Evolutionary conservation across 1,140 invertebrate species (phyloP), one percentile per base, ranked within the genome.

Genomic region (Scaptomyza pallida): DNA sequence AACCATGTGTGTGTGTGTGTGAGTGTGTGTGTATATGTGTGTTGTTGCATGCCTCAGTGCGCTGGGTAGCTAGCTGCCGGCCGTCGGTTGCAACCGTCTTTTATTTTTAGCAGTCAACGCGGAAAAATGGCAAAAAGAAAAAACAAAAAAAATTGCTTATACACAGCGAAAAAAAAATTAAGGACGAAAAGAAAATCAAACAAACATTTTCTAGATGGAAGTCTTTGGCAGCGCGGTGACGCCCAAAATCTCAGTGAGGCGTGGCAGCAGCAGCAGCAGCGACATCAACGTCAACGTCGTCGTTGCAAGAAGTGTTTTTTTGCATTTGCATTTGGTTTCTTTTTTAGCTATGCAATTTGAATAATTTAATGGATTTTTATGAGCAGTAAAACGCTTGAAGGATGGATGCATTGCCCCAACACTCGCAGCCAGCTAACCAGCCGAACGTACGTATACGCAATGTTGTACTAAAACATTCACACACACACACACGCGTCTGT

Each of bases 281-380:
- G 48, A 2, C 44, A 19, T 48, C 30, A 15, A 12, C 43, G 30
- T n/a, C 13, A 45, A 5, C 41, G 61, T 47, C 15, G 30, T 30
- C 30, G 33, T 37, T 63, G 47, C 54, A 80, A 73, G 26, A 74
- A 60, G 73, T 45, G 63, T 73, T 78, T 82, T 85, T 30, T 30
- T 30, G 23, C 5, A 9, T 8, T 30, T 30, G 3, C 23, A n/a
- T 21, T 21, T 21, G 2, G 2, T 21, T 2, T 2, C 23, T 9
- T 2, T 30, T 9, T 30, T 30, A 9, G 72, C 80, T 68, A 85
- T 85, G 80, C 80, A 68, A 89, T 89, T 89, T 89, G 75, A 89
- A 89, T 89, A 89, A 89, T 89, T 89, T 89, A 89, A 89, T 89
- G 78, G 78, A 89, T 89, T 89, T 89, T 89, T 89, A 89, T 89